These are phyloP conservation scores for Sus scrofa DNA, from an alignment of 2,113 vertebrate species.

Conservation along the genomic window T2T-Sscrofa CM000819.6:102780001-102780500, in stretches of 20 bases:
- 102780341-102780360: neutral
- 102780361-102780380: neutral
- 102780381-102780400: neutral
- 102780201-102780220: neutral
- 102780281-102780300: neutral
- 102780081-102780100: neutral
- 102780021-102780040: neutral
- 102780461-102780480: constrained; percentile 35
- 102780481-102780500: constrained; percentile 23
- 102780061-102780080: neutral
- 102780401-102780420: neutral
- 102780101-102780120: neutral
- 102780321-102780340: neutral
- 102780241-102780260: neutral
- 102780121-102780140: neutral
- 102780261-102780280: neutral
- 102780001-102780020: neutral
- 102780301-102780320: neutral
- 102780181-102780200: neutral
- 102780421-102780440: neutral
- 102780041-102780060: neutral
- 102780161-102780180: neutral
- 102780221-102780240: neutral
- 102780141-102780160: too few relatives aligned
- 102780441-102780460: neutral